Conservation (phyloP, 1,140 invertebrate genomes). For the Portunus trituberculatus region DNA sequence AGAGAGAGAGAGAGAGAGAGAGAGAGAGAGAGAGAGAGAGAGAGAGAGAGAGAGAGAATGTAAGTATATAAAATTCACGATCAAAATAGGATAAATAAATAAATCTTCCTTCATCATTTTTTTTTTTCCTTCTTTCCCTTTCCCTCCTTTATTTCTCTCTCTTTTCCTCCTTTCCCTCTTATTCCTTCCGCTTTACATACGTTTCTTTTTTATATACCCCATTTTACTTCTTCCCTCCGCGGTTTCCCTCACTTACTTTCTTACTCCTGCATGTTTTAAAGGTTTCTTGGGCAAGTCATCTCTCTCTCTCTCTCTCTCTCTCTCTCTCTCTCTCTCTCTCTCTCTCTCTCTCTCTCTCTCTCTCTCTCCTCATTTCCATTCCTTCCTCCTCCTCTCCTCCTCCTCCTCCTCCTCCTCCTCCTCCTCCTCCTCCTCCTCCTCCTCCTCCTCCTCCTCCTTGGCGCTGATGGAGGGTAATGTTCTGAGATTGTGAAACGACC, state of each 20-base stretch:
- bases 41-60: too few species aligned
- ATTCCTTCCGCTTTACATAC: background rate
- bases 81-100: too few species aligned
- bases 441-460: background rate
- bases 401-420: background rate
- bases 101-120: background rate
- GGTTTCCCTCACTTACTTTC: too few species aligned
- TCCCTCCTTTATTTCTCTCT: background rate
- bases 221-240: too few species aligned
- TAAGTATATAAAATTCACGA: too few species aligned
- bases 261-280: too few species aligned
- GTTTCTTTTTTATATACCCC: background rate
- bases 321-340: background rate
- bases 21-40: too few species aligned
- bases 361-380: background rate
- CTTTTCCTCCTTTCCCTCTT: background rate
- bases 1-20: too few species aligned
- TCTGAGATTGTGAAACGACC: background rate
- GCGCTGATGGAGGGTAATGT: too few species aligned
- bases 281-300: too few species aligned
- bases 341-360: too few species aligned
- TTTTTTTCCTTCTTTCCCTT: background rate
- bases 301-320: background rate
- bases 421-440: slow-evolving; percentile 41
- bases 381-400: background rate